Evolutionary conservation across 2,888 invertebrate species (phyloP), one percentile per base, ranked within the genome.

Genomic region (Tuta absoluta): DNA sequence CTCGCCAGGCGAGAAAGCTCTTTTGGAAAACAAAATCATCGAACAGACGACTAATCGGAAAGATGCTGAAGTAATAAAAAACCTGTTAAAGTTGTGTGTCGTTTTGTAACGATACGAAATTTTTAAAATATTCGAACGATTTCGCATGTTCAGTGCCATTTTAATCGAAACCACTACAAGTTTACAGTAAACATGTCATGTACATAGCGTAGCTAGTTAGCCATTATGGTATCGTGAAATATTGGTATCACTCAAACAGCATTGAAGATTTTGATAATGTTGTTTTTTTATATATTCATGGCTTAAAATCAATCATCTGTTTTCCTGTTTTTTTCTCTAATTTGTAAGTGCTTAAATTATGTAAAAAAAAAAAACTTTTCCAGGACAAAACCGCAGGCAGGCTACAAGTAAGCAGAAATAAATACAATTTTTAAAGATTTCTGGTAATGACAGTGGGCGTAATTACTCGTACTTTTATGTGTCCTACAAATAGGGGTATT

Each of bases 361-460:
- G n/a, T n/a, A n/a, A n/a, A n/a, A n/a, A n/a, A n/a, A n/a, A n/a
- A n/a, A n/a, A n/a, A n/a, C n/a, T n/a, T n/a, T n/a, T n/a, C n/a
- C n/a, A n/a, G n/a, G n/a, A n/a, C n/a, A n/a, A 41, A 41, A 1
- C n/a, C 41, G 41, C 41, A 14, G 41, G 12, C 41, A 1, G 41
- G 8, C n/a, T n/a, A n/a, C n/a, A 41, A 14, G 41, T 14, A 14
- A 3, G 12, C 41, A 7, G 14, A 49, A 49, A 21, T 21, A 21
- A 33, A 58, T 10, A 38, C 19, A n/a, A 58, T 37, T 37, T 58
- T 58, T 38, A 19, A 58, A 58, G 19, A 58, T 58, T 17, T 7
- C 37, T 14, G 11, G 1, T 8, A 38, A 37, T 58, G 38, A 58
- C 58, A 58, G 37, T 37, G n/a, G 12, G 17, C 10, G 58, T 14